phyloP scores from a whole-genome alignment of 2,888 invertebrate genomes.

The Scelioninae gen. 2 region DNA sequence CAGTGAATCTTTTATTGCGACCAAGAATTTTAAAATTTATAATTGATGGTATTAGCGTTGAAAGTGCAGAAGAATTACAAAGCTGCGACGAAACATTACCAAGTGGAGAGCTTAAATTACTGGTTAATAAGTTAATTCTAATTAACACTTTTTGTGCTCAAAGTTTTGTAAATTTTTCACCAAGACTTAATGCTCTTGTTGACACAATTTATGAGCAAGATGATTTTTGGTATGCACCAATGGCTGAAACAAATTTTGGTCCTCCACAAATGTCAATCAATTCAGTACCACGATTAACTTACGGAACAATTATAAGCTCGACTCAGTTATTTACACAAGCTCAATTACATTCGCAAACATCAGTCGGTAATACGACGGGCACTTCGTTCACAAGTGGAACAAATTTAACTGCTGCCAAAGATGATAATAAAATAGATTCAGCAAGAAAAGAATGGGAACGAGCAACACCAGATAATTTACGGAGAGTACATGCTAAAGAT shows the following conservation, averaged over 20 bases:
- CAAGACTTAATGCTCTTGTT: conserved; percentile 70
- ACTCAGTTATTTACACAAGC: conserved; percentile 73
- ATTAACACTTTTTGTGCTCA: conserved; percentile 73
- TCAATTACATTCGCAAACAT: conserved; percentile 66
- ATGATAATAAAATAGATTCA: conserved; percentile 70
- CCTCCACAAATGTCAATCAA: conserved; percentile 74
- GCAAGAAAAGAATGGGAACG: conserved; percentile 73
- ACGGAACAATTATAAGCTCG: conserved; percentile 72
- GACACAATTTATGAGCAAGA: conserved; percentile 72
- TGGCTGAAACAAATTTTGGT: conserved; percentile 74
- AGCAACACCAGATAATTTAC: conserved; percentile 70
- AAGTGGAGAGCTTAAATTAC: conserved; percentile 69
- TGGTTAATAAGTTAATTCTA: conserved; percentile 73
- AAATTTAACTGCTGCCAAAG: conserved; percentile 54
- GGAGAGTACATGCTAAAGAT: conserved; percentile 70
- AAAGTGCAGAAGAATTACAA: conserved; percentile 73
- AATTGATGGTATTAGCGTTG: conserved; percentile 73
- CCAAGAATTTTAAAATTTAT: conserved; percentile 74
- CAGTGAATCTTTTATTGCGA: conserved; percentile 71
- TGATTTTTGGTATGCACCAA: conserved; percentile 73
- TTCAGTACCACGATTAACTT: conserved; percentile 72
- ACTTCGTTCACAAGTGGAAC: conserved; percentile 3
- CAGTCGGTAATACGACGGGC: conserved; percentile 37
- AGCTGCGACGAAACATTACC: conserved; percentile 72
- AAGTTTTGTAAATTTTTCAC: conserved; percentile 72